A percentile compares a stretch with the other conserved stretches of the same genome.
Conservation (phyloP, 2,797 vertebrate species). For the Acrossocheilus fasciatus region DNA sequence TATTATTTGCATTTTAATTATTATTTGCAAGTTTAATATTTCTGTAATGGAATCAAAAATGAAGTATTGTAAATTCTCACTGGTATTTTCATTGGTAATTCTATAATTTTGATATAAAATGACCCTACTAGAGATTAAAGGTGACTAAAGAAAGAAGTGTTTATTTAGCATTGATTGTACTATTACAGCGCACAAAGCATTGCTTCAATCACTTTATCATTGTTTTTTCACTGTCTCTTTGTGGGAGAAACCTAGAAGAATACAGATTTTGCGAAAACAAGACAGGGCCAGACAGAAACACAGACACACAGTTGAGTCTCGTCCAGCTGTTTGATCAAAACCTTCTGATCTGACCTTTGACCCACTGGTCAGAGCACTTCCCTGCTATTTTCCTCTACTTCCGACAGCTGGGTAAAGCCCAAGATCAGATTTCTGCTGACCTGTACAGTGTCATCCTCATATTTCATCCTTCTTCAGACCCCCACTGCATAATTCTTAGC, state of each 20-base stretch:
- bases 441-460: background rate
- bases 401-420: constrained; percentile 56
- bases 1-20: too few species aligned
- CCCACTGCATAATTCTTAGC: background rate
- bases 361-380: constrained; percentile 63
- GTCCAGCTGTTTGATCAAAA: constrained; percentile 63
- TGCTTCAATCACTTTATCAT: background rate
- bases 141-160: background rate
- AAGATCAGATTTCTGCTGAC: constrained; percentile 63
- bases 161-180: background rate
- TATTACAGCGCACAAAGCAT: background rate
- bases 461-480: background rate
- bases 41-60: too few species aligned
- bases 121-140: background rate
- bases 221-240: background rate
- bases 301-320: constrained; percentile 16
- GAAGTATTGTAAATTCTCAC: background rate
- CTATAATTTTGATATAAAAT: background rate
- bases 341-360: constrained; percentile 64
- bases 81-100: background rate
- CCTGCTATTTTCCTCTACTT: constrained; percentile 65
- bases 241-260: background rate
- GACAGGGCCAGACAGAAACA: background rate
- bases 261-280: background rate
- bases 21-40: too few species aligned